Conservation (phyloP, 2,888 invertebrate species). For the Callinectes sapidus region DNA sequence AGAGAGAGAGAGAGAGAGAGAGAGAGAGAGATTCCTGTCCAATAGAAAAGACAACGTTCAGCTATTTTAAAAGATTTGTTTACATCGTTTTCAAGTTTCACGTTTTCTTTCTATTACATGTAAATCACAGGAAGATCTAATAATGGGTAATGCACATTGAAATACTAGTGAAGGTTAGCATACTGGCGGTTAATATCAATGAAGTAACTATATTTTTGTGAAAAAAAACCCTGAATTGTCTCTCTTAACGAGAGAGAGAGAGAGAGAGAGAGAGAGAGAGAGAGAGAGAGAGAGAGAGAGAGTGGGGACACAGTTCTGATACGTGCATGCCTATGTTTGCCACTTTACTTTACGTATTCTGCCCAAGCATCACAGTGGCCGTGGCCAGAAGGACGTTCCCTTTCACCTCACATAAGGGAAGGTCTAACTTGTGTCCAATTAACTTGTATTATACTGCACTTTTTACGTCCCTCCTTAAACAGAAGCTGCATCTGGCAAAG, state of each 20-base stretch:
- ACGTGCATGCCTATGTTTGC: not conserved
- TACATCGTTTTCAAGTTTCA: too few species aligned
- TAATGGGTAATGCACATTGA: too few species aligned
- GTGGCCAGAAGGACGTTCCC: not conserved
- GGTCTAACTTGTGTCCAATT: not conserved
- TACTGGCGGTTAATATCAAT: too few species aligned
- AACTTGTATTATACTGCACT: not conserved
- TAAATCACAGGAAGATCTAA: too few species aligned
- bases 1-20: constrained; percentile 38
- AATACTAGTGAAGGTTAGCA: too few species aligned
- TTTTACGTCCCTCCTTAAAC: not conserved
- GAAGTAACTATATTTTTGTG: too few species aligned
- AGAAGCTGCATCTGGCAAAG: not conserved
- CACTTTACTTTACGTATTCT: not conserved
- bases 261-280: not conserved
- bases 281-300: not conserved
- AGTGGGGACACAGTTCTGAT: not conserved
- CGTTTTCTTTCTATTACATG: too few species aligned
- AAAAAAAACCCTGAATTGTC: too few species aligned
- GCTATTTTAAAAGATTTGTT: too few species aligned
- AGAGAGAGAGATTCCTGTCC: not conserved
- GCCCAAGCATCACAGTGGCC: not conserved
- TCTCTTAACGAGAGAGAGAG: too few species aligned
- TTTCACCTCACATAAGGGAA: not conserved
- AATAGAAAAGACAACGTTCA: too few species aligned